These are phyloP conservation scores for Channa maculata DNA, from an alignment of 2,113 vertebrate species.

Conservation along the genomic window DNA sequence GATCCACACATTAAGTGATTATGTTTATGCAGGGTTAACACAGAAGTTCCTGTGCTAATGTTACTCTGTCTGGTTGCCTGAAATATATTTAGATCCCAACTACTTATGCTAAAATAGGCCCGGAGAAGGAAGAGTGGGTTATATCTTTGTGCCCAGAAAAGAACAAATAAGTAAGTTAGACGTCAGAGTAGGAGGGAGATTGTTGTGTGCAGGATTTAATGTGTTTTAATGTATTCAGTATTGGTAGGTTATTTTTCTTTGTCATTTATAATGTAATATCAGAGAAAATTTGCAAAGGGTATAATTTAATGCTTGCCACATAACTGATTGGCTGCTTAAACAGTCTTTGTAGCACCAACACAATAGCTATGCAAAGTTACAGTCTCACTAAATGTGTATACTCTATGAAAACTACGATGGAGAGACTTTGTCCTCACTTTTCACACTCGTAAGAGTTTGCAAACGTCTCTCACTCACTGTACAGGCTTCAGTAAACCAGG, in stretches of 20 bases:
- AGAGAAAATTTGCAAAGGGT: not conserved
- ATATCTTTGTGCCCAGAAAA: not conserved
- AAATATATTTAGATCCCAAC: not conserved
- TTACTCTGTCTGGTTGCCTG: not conserved
- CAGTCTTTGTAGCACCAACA: not conserved
- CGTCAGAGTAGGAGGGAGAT: not conserved
- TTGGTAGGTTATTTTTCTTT: too few species aligned
- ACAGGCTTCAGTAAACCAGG: slow-evolving; percentile 10
- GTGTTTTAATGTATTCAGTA: not conserved
- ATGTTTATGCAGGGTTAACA: slow-evolving; percentile 5
- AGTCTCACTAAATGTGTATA: not conserved
- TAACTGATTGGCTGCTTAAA: too few species aligned
- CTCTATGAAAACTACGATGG: not conserved
- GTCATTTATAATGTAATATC: too few species aligned
- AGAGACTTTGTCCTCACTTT: slow-evolving; percentile 28
- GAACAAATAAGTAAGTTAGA: not conserved
- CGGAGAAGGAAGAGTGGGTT: not conserved
- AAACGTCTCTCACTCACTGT: slow-evolving; percentile 3
- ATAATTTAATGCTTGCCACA: not conserved
- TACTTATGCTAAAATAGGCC: not conserved
- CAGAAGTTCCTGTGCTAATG: not conserved
- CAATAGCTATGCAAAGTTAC: not conserved
- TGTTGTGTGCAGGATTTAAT: not conserved
- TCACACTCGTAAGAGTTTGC: not conserved
- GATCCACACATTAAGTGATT: slow-evolving; percentile 3